Evolutionary conservation across 1,140 invertebrate species (phyloP), one percentile per base, ranked within the genome.

Genomic region (Rhyzopertha dominica): DNA sequence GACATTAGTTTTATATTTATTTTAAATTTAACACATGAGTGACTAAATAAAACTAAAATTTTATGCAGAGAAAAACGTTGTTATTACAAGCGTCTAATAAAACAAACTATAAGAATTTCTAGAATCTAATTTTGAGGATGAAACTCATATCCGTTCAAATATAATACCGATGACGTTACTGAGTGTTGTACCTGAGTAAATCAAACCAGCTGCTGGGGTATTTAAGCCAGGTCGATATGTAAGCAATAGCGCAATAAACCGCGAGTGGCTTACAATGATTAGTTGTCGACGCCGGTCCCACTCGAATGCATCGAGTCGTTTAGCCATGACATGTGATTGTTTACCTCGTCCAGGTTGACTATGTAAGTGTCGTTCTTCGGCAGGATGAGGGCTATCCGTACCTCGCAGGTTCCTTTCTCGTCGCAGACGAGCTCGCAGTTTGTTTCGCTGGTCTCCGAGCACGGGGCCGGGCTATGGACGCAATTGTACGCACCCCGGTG

Each of bases 301-400:
- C 9, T 13, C 24, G 10, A 9, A 8, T 16, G 24, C 13, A 13
- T 22, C 16, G 12, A 34, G n/a, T 38, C 17, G 8, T 13, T n/a
- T 10, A 32, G 23, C 23, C 16, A 38, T 16, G 20, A 47, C 36
- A 38, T 19, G 26, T 10, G 36, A 26, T 31, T 20, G 49, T 49
- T 32, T 51, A 63, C 59, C 57, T 54, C 49, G 4, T 59, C 43
- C 14, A 58, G 41, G 40, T 61, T 62, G 23, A 61, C 56, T 23
- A 65, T 55, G 32, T 60, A 62, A 28, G 23, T 42, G 1, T 42
- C 20, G 17, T 35, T 40, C n/a, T 51, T 24, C 5, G 62, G 60
- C 43, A 64, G 40, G 18, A 62, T 47, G 23, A 64, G 25, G 14
- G 45, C 60, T n/a, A 64, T 31, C 20, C 19, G 20, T 10, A 49